Base-by-base conservation (phyloP, 37 sponge, comb jelly and placozoan genomes). In the Lycopodina hypogea region DNA sequence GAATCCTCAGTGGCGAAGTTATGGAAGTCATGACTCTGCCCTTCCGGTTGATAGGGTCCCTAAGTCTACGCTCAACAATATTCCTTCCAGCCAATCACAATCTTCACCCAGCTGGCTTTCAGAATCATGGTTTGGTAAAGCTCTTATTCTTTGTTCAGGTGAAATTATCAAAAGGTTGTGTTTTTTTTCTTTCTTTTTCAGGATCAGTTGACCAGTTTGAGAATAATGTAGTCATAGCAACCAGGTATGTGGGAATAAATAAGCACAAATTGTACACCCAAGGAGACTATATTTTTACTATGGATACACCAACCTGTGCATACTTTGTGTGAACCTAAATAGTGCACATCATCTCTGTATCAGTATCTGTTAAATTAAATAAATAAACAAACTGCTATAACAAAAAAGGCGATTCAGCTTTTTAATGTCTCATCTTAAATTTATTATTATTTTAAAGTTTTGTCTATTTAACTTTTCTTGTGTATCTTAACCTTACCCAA, bases 71-170 rank as follows among this genome's bases (percentile, higher is more conserved):
- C n/a, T n/a, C 48, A 45, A 45, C 48, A 12, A 45, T 45, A 45
- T 12, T 45, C 8, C 9, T 4, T 45, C 48, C 9, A 45, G 48
- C 48, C 48, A 59, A 6, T 53, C 55, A 53, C 55, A 28, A 18
- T 67, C 68, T 36, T 4, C 68, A 21, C 68, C 68, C 39, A 67
- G 37, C 63, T 35, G 72, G 29, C 42, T 50, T n/a, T 45, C 58
- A 3, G 72, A 81, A 50, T 19, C 72, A 12, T 81, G 81, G 81
- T 81, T 81, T 55, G 81, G 81, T 71, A 59, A 56, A 72, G 12
- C 1, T 24, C 2, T 33, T 50, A 30, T 4, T 33, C 26, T 33
- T n/a, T n/a, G n/a, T n/a, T 12, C 4, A 15, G 62, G 48, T 45
- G 29, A 26, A 15, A 36, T 18, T 36, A 67, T 35, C 3, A 33